Evolutionary conservation across 1,140 invertebrate species (phyloP).

Genomic region (Anoplolepis gracilipes): DNA sequence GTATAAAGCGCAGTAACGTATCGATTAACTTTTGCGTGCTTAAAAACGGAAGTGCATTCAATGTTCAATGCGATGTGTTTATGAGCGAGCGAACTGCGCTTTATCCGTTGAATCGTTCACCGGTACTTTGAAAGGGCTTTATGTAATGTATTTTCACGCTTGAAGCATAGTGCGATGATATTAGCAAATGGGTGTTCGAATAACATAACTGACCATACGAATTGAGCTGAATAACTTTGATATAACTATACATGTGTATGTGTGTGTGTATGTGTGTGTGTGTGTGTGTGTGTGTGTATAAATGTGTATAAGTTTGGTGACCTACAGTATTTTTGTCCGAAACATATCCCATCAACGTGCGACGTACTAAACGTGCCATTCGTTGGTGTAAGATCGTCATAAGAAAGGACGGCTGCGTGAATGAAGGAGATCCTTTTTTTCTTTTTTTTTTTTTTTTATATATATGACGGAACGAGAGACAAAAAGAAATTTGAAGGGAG

Average conservation of each 20-base stretch:
- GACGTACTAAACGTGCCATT: not conserved
- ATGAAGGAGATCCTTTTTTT: not conserved
- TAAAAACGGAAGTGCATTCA: constrained; percentile 42
- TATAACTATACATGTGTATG: not conserved
- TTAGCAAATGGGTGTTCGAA: constrained; percentile 1
- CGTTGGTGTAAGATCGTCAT: not conserved
- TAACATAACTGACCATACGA: constrained; percentile 2
- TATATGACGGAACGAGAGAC: not conserved
- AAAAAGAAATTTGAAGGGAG: constrained; percentile 1
- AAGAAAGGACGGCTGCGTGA: not conserved
- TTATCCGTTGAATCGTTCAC: constrained; percentile 41
- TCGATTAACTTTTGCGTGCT: constrained; percentile 42
- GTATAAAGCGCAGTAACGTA: constrained; percentile 6
- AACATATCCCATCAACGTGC: not conserved
- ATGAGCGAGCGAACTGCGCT: constrained; percentile 27
- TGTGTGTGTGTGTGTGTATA: not conserved
- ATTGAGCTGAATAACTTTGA: constrained; percentile 1
- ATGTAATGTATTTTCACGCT: constrained; percentile 10
- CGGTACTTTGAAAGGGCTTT: constrained; percentile 11
- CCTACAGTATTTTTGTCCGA: not conserved
- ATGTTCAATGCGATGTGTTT: constrained; percentile 52
- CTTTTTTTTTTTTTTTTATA: not conserved
- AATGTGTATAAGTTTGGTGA: not conserved
- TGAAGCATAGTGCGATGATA: not conserved
- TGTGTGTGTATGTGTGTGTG: no score